Percentiles rank a stretch among this genome's conserved stretches.
Evolutionary conservation across 2,888 invertebrate species (phyloP).

Genomic region (Torymus aiolomorphi): DNA sequence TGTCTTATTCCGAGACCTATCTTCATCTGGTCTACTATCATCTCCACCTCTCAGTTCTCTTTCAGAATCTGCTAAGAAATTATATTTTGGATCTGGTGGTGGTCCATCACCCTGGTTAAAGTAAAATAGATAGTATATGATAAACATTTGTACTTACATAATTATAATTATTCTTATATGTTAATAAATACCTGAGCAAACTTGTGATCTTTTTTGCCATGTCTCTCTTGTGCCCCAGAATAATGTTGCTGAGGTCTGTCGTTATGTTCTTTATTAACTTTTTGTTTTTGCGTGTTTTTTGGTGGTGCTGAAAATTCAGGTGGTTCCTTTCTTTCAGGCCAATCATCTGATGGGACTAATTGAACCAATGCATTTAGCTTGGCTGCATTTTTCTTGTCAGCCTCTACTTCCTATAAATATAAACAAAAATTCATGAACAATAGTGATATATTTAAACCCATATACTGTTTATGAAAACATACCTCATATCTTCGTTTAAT

Average conservation of each 20-base stretch:
- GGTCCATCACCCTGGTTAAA: conserved; percentile 72
- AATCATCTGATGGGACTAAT: conserved; percentile 73
- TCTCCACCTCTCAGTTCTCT: conserved; percentile 66
- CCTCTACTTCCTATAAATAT: conserved; percentile 73
- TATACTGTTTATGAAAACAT: conserved; percentile 19
- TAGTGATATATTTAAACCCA: not conserved
- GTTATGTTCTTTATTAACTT: conserved; percentile 57
- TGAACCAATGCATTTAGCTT: conserved; percentile 74
- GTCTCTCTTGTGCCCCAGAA: conserved; percentile 60
- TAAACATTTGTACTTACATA: not conserved
- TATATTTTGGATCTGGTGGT: conserved; percentile 76
- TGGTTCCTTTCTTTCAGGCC: conserved; percentile 74
- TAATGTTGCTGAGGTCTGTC: conserved; percentile 66
- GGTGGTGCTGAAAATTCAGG: conserved; percentile 68
- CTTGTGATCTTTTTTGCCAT: conserved; percentile 68
- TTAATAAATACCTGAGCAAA: conserved; percentile 66
- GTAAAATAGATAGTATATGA: conserved; percentile 17
- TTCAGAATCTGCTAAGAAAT: conserved; percentile 75
- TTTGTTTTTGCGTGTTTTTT: conserved; percentile 63
- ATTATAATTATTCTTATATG: conserved; percentile 13
- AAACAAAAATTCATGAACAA: conserved; percentile 32
- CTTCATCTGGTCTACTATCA: conserved; percentile 53
- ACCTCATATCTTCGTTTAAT: conserved; percentile 72
- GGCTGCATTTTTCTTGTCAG: conserved; percentile 75
- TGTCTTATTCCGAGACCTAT: conserved; percentile 63